These are phyloP conservation scores for Sturnus vulgaris DNA, from an alignment of 2,113 vertebrate species.

Conservation along the genomic window DNA sequence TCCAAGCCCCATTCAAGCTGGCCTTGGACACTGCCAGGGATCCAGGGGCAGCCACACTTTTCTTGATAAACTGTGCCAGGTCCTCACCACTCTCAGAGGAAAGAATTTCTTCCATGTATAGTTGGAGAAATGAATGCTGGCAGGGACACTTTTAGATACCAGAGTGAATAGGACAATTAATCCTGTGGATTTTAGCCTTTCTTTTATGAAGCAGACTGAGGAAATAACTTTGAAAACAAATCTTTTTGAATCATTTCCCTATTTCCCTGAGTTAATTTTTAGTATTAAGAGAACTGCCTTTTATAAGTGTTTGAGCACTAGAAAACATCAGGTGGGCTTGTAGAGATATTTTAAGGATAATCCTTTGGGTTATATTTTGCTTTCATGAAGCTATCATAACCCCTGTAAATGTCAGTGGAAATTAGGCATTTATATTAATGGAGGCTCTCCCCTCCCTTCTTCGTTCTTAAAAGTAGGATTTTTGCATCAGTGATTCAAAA, in stretches of 20 bases:
- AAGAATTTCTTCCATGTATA: neutral
- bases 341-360: constrained; percentile 33
- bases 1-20: fast-evolving
- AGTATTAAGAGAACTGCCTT: constrained; percentile 29
- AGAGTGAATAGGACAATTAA: neutral
- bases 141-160: neutral
- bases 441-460: neutral
- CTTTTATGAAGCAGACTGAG: neutral
- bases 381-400: constrained; percentile 39
- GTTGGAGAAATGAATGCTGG: neutral
- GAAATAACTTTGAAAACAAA: neutral
- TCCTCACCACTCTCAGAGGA: neutral
- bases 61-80: neutral
- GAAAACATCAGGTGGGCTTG: constrained; percentile 38
- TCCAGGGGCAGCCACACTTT: neutral
- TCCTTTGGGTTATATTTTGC: constrained; percentile 46
- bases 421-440: constrained; percentile 51
- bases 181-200: neutral
- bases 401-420: constrained; percentile 62
- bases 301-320: constrained; percentile 17
- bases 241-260: neutral
- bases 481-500: constrained; percentile 34
- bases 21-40: neutral
- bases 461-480: neutral
- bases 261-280: constrained; percentile 43